Evolutionary conservation across 2,888 invertebrate species (phyloP), one percentile per base, ranked within the genome.

Genomic region (Drosophila percnosoma): DNA sequence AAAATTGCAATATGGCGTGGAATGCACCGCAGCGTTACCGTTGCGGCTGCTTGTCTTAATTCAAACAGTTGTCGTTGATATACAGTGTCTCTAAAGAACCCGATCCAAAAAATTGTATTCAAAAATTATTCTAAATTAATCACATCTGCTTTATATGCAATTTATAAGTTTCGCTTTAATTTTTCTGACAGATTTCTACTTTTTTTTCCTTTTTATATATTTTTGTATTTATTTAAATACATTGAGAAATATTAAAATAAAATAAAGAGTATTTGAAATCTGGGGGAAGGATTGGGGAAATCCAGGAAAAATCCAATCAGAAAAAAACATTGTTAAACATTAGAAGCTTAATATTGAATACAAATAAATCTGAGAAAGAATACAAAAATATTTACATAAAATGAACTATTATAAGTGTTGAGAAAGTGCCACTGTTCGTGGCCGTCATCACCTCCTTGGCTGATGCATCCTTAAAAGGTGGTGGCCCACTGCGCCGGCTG

Each of bases 391-490:
- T 11, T 42, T 0, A 21, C 21, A 42, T 21, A 24, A 45, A 45
- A 24, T 8, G 0, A 8, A 15, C 7, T 18, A 10, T 5, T 24
- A 18, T 18, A 24, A n/a, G 21, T 29, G 13, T 1, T 11, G 11
- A 2, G n/a, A 21, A 13, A 21, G 27, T 2, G 33, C 80, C 78
- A 78, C 78, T 68, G 78, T 78, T 31, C 34, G 8, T 59, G 45
- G 36, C 48, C 58, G 67, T 80, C 72, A 69, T 64, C 78, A 73
- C 71, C 84, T 74, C 71, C 62, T 71, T 66, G 58, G 73, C 64
- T 77, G 85, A 69, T 82, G 91, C 89, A 91, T 91, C 91, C 92
- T 91, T 91, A 91, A 91, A 91, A 91, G 91, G 91, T 91, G 91
- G 81, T 87, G 86, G 85, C 86, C 86, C 73, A 80, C 72, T 89